phyloP scores from a whole-genome alignment of 2,888 invertebrate species.

The Heliconius erato region DNA sequence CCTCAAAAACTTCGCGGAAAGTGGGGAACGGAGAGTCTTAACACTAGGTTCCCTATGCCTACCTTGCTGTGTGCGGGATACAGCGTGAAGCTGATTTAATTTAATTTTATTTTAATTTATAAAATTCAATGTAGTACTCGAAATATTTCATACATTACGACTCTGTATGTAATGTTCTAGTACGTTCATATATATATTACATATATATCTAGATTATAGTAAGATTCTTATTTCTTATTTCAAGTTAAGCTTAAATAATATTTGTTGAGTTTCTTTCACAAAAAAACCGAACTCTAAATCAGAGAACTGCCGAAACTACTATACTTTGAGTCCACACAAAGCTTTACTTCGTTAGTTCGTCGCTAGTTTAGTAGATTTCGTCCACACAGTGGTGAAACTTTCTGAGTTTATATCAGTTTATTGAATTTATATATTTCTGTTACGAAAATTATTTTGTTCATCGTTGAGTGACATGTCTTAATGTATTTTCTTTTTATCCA shows the following conservation, averaged over 20 bases:
- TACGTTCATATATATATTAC: too few relatives aligned
- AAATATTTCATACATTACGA: background rate
- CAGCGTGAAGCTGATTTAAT: too few relatives aligned
- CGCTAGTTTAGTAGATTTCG: constrained; percentile 5
- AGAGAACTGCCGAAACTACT: background rate
- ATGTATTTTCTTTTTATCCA: background rate
- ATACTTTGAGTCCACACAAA: background rate
- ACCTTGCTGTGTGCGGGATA: too few relatives aligned
- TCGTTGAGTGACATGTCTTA: background rate
- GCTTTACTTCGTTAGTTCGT: constrained; percentile 1
- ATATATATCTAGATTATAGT: background rate
- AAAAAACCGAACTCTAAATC: background rate
- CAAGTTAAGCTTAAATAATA: background rate
- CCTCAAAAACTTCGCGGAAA: too few relatives aligned
- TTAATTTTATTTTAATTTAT: too few relatives aligned
- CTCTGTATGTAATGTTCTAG: background rate
- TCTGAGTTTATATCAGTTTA: background rate
- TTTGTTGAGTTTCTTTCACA: background rate
- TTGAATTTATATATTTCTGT: background rate
- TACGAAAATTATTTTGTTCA: background rate
- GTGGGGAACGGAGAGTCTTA: too few relatives aligned
- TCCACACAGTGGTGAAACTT: background rate
- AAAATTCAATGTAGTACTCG: background rate
- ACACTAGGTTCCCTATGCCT: too few relatives aligned
- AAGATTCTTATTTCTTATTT: background rate